Conservation (phyloP, 2,113 vertebrate species). For the Saguinus midas region DNA sequence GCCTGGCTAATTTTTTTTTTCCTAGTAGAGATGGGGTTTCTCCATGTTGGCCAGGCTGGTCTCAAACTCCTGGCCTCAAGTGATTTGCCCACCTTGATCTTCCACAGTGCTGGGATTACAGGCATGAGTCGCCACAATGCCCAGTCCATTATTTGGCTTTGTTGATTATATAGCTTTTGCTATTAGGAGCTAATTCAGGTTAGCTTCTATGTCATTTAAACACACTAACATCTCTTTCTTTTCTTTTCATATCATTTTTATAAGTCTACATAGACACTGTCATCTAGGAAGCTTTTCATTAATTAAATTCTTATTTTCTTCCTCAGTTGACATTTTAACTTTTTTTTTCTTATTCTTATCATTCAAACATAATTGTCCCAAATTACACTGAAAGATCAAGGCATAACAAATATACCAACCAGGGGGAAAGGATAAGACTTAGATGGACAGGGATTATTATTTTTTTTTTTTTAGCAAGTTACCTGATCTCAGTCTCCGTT, state of each 20-base stretch:
- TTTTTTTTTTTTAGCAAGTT: not conserved
- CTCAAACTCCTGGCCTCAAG: too few relatives aligned
- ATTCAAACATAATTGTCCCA: slow-evolving; percentile 3
- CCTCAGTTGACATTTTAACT: slow-evolving; percentile 34
- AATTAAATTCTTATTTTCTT: slow-evolving; percentile 25
- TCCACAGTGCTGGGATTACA: too few relatives aligned
- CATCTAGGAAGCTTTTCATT: not conserved
- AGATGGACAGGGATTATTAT: not conserved
- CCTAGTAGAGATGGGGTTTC: too few relatives aligned
- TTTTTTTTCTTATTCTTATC: slow-evolving; percentile 36
- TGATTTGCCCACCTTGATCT: too few relatives aligned
- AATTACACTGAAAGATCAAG: slow-evolving; percentile 31
- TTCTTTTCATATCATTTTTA: not conserved
- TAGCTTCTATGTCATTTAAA: not conserved
- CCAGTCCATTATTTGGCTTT: not conserved
- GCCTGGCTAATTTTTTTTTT: too few relatives aligned
- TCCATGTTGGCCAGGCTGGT: too few relatives aligned
- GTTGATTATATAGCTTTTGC: not conserved
- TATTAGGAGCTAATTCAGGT: not conserved
- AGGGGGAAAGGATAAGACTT: not conserved
- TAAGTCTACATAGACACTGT: not conserved
- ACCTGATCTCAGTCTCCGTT: not conserved
- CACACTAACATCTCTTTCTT: not conserved
- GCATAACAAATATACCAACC: not conserved
- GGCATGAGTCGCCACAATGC: too few relatives aligned